These are phyloP conservation scores for Druon quercuslanigerum DNA, from an alignment of 1,140 invertebrate species.

Conservation along the genomic window DNA sequence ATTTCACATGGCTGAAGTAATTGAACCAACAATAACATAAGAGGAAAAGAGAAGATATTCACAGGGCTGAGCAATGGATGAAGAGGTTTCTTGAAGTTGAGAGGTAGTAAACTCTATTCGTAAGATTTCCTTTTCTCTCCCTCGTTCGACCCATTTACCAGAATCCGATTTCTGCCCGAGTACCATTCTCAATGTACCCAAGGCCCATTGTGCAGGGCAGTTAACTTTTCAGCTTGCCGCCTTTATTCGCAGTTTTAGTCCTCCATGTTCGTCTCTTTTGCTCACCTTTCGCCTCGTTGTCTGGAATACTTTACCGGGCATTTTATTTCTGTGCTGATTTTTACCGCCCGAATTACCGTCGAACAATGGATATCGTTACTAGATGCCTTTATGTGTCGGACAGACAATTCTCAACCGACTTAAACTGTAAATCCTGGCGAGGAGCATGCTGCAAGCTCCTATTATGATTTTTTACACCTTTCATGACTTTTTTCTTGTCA, in stretches of 20 bases:
- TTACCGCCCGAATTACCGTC: background rate
- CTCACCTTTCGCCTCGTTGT: background rate
- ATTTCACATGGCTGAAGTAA: background rate
- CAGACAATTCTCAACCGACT: background rate
- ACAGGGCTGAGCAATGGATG: background rate
- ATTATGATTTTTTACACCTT: background rate
- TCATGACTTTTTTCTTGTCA: background rate
- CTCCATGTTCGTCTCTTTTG: background rate
- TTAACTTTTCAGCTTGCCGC: slow-evolving; percentile 38
- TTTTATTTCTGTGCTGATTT: slow-evolving; percentile 20
- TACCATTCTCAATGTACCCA: slow-evolving; percentile 33
- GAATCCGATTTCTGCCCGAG: slow-evolving; percentile 36
- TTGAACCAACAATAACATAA: slow-evolving; percentile 22
- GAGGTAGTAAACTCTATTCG: slow-evolving; percentile 15
- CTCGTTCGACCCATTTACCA: slow-evolving; percentile 36
- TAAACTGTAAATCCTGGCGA: background rate
- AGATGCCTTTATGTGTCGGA: background rate
- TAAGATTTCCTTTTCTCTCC: slow-evolving; percentile 4
- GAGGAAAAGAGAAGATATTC: slow-evolving; percentile 7
- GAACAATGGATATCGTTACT: slow-evolving; percentile 5
- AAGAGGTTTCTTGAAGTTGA: slow-evolving; percentile 11
- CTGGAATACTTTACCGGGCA: background rate
- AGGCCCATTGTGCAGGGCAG: slow-evolving; percentile 32
- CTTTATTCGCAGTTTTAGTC: slow-evolving; percentile 32
- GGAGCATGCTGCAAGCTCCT: no score